Evolutionary conservation across 2,888 invertebrate species (phyloP), one percentile per base, ranked within the genome.

Genomic region (Steinernema carpocapsae): DNA sequence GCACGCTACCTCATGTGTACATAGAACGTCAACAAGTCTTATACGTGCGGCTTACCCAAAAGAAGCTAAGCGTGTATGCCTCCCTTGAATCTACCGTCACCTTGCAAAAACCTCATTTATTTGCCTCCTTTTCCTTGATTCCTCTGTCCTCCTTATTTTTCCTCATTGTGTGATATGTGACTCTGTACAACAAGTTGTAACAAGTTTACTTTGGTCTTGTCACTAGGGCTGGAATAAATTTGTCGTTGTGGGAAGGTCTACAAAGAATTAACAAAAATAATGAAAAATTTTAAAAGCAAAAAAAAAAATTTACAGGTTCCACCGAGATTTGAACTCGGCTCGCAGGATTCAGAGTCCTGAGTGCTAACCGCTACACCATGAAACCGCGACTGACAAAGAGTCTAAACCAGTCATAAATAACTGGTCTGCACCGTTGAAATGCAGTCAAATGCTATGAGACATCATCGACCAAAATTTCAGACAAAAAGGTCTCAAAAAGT

Each of bases 341-440:
- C 78, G 76, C 78, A 74, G 78, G 78, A 78, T 78, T 78, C 76
- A 78, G 78, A 78, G 78, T 78, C 78, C 78, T 76, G 75, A 76
- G 78, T 78, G 78, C 78, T 78, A 78, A 78, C 76, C 78, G 73
- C 76, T 78, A 78, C 78, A 78, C 78, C 78, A 78, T 70, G 70
- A 24, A 70, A 70, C 70, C 70, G 19, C 51, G 43, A 43, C n/a
- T n/a, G n/a, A n/a, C n/a, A n/a, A n/a, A n/a, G n/a, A n/a, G n/a
- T n/a, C n/a, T n/a, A n/a, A n/a, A n/a, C n/a, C n/a, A n/a, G n/a
- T n/a, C n/a, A n/a, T n/a, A n/a, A n/a, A n/a, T n/a, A n/a, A n/a
- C n/a, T n/a, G n/a, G n/a, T n/a, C n/a, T n/a, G n/a, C n/a, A n/a
- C n/a, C n/a, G n/a, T n/a, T n/a, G n/a, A n/a, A n/a, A n/a, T n/a